Evolutionary conservation across 2,888 invertebrate genomes (phyloP).

Genomic region (Agonum fuliginosum): DNA sequence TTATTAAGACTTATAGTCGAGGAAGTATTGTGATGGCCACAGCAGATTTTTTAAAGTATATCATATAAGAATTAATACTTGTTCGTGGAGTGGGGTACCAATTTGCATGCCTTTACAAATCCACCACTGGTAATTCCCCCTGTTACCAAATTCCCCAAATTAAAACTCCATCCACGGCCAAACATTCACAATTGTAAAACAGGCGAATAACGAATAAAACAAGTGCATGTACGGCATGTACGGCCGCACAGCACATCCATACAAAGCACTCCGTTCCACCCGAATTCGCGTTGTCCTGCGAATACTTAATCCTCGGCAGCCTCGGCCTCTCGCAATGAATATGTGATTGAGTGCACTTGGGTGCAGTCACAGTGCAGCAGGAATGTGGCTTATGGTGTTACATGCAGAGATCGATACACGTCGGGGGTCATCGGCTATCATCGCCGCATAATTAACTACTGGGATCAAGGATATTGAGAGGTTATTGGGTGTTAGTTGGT

Average conservation of each 20-base stretch:
- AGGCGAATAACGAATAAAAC: slow-evolving; percentile 44
- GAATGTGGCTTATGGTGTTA: not conserved
- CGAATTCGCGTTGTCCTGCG: slow-evolving; percentile 21
- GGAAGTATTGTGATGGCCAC: no score
- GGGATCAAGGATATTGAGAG: slow-evolving; percentile 6
- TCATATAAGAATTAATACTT: no score
- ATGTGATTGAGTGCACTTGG: slow-evolving; percentile 50
- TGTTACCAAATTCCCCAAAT: no score
- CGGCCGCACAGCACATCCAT: slow-evolving; percentile 25
- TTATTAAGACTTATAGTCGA: no score
- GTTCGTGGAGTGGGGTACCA: no score
- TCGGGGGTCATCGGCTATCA: slow-evolving; percentile 30
- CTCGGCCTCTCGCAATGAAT: slow-evolving; percentile 41
- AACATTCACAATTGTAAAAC: slow-evolving; percentile 44
- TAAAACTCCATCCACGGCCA: slow-evolving; percentile 29
- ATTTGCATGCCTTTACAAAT: no score
- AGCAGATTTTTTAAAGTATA: no score
- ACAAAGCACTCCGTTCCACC: not conserved
- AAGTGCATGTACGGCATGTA: slow-evolving; percentile 40
- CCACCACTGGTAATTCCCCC: no score
- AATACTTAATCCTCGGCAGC: slow-evolving; percentile 48
- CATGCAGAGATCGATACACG: slow-evolving; percentile 14
- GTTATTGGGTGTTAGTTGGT: slow-evolving; percentile 2
- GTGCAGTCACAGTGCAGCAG: slow-evolving; percentile 48
- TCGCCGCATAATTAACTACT: slow-evolving; percentile 16